A percentile compares a stretch with the other conserved stretches of the same genome.
phyloP scores from a whole-genome alignment of 2,888 invertebrate species.

The Oligia latruncula region DNA sequence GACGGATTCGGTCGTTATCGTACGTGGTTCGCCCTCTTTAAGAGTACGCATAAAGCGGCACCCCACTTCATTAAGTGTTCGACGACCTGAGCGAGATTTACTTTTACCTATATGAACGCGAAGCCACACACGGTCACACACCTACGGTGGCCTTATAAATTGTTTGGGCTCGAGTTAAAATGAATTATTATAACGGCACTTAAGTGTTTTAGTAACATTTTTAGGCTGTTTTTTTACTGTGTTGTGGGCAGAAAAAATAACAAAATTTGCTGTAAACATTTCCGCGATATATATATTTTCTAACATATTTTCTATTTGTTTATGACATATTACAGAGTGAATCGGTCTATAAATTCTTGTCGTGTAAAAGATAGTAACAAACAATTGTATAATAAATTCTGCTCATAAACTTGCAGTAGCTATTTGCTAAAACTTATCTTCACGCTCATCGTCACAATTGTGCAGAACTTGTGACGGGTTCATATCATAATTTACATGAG shows the following conservation, averaged over 20 bases:
- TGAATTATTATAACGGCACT: conserved; percentile 60
- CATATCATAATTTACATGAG: conserved; percentile 16
- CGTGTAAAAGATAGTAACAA: conserved; percentile 45
- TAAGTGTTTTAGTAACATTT: conserved; percentile 31
- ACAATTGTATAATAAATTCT: conserved; percentile 36
- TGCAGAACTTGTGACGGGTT: conserved; percentile 45
- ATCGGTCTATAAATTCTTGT: conserved; percentile 60
- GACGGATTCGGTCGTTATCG: conserved; percentile 50
- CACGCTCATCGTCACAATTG: conserved; percentile 44
- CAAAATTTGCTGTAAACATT: conserved; percentile 27
- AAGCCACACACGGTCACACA: conserved; percentile 68
- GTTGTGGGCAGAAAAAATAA: conserved; percentile 16
- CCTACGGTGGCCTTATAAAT: conserved; percentile 67
- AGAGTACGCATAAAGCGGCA: conserved; percentile 70
- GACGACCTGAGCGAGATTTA: conserved; percentile 77
- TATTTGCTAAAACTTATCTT: conserved; percentile 45
- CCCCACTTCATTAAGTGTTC: conserved; percentile 79
- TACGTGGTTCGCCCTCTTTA: conserved; percentile 59
- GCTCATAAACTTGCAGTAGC: conserved; percentile 43
- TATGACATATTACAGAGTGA: conserved; percentile 11
- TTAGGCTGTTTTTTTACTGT: conserved; percentile 30
- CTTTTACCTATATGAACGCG: conserved; percentile 69
- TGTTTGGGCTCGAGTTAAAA: conserved; percentile 63
- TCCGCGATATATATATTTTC: conserved; percentile 20
- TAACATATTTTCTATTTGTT: conserved; percentile 23